Evolutionary conservation across 2,888 invertebrate genomes (phyloP).

Genomic region (Cosmia trapezina): DNA sequence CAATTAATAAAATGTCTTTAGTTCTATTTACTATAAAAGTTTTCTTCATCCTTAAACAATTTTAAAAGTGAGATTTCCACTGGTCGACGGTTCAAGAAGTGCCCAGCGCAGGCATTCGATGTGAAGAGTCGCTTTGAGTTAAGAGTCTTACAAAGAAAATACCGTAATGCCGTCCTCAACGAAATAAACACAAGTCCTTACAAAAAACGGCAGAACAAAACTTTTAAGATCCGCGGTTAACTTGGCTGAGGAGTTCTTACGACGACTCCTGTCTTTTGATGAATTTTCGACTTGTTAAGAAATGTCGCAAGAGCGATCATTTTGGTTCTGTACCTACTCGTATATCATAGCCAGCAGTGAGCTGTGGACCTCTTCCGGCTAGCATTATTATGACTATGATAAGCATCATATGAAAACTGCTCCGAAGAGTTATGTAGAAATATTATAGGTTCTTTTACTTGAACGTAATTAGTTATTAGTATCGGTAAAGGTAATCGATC

Average conservation of each 20-base stretch:
- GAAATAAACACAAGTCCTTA: conserved; percentile 60
- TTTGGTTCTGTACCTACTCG: conserved; percentile 25
- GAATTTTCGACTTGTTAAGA: conserved; percentile 53
- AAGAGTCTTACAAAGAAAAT: conserved; percentile 54
- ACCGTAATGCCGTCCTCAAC: conserved; percentile 45
- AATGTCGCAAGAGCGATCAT: conserved; percentile 21
- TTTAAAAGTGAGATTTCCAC: conserved; percentile 41
- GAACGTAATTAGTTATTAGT: not conserved
- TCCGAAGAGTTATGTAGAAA: not conserved
- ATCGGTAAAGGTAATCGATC: no score
- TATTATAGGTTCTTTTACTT: no score
- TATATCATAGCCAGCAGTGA: not conserved
- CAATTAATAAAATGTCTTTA: not conserved
- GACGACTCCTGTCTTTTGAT: conserved; percentile 50
- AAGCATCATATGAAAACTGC: no score
- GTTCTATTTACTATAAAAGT: not conserved
- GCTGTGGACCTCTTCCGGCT: no score
- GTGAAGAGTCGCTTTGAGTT: conserved; percentile 54
- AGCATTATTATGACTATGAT: no score
- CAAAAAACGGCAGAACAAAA: conserved; percentile 58
- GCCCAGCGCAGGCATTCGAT: conserved; percentile 39
- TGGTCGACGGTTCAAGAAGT: conserved; percentile 18
- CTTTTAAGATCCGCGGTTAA: conserved; percentile 54
- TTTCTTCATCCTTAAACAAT: conserved; percentile 24
- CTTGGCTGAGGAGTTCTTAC: conserved; percentile 51